These are phyloP conservation scores for Coremacera marginata DNA, from an alignment of 2,888 invertebrate genomes.

Conservation along the genomic window DNA sequence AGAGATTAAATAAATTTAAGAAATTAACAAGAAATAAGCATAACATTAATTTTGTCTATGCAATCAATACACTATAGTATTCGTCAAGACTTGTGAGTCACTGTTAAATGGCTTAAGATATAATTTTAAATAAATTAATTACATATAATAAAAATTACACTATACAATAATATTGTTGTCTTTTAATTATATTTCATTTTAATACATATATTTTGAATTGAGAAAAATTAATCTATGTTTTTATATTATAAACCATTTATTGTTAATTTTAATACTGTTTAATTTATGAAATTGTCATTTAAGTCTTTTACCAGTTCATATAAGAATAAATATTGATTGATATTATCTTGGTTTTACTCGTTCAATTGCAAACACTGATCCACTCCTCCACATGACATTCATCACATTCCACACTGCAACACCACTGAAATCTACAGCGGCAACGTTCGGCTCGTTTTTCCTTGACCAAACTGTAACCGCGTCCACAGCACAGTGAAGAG, in stretches of 20 bases:
- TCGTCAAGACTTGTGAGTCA: no score
- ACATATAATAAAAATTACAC: conserved; percentile 11
- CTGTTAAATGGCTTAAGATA: no score
- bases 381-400: conserved; percentile 88
- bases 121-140: background rate
- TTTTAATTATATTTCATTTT: conserved; percentile 34
- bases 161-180: conserved; percentile 30
- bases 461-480: conserved; percentile 86
- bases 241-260: conserved; percentile 32
- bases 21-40: no score
- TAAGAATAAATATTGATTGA: background rate
- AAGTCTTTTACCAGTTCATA: conserved; percentile 13
- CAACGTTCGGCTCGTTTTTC: conserved; percentile 84
- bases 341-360: background rate
- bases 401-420: conserved; percentile 91
- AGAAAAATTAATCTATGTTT: conserved; percentile 21
- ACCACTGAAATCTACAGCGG: conserved; percentile 94
- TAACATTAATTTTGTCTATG: no score
- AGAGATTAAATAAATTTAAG: no score
- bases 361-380: conserved; percentile 90
- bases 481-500: conserved; percentile 88
- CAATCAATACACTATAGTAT: no score
- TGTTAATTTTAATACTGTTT: conserved; percentile 23
- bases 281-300: conserved; percentile 38
- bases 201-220: conserved; percentile 21